Evolutionary conservation across 1,140 invertebrate species (phyloP).

Genomic region (Eueides isabella): DNA sequence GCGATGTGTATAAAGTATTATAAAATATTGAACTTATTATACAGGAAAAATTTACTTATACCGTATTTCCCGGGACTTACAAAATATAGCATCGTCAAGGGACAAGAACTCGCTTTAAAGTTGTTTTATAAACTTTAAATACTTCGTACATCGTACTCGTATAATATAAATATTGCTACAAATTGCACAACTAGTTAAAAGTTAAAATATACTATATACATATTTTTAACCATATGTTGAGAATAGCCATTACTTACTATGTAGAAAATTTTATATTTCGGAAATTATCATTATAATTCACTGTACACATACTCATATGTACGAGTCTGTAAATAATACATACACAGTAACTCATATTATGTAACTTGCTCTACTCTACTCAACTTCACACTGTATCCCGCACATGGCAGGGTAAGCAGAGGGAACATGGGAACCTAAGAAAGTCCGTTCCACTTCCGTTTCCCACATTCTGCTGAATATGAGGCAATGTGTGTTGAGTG

Average conservation of each 20-base stretch:
- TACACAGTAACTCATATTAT: too few relatives aligned
- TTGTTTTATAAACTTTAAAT: slow-evolving; percentile 28
- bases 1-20: slow-evolving; percentile 1
- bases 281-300: background rate
- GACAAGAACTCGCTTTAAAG: slow-evolving; percentile 19
- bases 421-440: too few relatives aligned
- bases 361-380: too few relatives aligned
- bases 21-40: background rate
- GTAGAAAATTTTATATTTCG: background rate
- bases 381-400: too few relatives aligned
- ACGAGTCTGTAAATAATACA: too few relatives aligned
- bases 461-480: too few relatives aligned
- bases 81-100: slow-evolving; percentile 20
- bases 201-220: background rate
- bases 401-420: too few relatives aligned
- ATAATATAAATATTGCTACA: slow-evolving; percentile 8
- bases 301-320: too few relatives aligned
- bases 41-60: slow-evolving; percentile 18
- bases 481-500: too few relatives aligned
- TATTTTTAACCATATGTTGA: background rate
- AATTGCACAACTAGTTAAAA: background rate
- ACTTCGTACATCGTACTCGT: background rate
- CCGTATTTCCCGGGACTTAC: slow-evolving; percentile 14
- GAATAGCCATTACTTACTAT: background rate
- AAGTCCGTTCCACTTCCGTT: too few relatives aligned